Evolutionary conservation across 2,888 invertebrate genomes (phyloP).

Genomic region (Polylopha cassiicola): DNA sequence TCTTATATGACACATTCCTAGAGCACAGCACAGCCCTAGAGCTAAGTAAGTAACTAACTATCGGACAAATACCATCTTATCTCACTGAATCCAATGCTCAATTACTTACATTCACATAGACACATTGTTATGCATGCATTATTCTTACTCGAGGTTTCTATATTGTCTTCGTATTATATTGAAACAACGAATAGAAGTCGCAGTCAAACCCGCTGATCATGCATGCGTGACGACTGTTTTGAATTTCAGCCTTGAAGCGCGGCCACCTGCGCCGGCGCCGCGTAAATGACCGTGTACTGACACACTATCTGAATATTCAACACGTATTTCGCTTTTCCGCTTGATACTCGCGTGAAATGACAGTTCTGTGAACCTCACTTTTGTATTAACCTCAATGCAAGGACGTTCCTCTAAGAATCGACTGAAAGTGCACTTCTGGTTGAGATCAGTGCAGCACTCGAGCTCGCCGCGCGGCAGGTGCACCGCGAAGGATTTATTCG

Average conservation of each 20-base stretch:
- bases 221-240: conserved; percentile 76
- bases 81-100: too few species aligned
- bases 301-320: conserved; percentile 76
- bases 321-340: conserved; percentile 69
- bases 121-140: too few species aligned
- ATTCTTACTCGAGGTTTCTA: too few species aligned
- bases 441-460: conserved; percentile 30
- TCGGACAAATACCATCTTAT: too few species aligned
- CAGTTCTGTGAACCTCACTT: conserved; percentile 46
- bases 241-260: conserved; percentile 78
- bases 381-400: conserved; percentile 6
- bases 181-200: conserved; percentile 32
- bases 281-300: conserved; percentile 76
- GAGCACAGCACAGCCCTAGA: too few species aligned
- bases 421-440: conserved; percentile 33
- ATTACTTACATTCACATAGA: too few species aligned
- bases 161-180: too few species aligned
- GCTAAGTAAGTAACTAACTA: too few species aligned
- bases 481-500: conserved; percentile 72
- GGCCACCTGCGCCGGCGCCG: conserved; percentile 80
- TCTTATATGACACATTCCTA: too few species aligned
- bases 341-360: conserved; percentile 67
- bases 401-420: conserved; percentile 17
- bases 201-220: conserved; percentile 61
- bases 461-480: conserved; percentile 65